phyloP scores from a whole-genome alignment of 2,888 invertebrate genomes.

The Chrysolina oricalcia region DNA sequence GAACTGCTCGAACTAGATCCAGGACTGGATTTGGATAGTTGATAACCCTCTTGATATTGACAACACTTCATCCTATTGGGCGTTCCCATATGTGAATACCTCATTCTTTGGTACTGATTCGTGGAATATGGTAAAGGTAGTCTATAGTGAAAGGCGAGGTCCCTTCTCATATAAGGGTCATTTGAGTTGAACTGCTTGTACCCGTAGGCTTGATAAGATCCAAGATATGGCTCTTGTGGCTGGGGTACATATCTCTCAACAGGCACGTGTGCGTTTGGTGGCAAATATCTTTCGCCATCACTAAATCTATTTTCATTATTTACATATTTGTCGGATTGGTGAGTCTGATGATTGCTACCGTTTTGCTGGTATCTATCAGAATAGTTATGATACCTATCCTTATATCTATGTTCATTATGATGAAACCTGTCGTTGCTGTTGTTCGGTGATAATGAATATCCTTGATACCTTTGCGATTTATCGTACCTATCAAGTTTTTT shows the following conservation, averaged over 20 bases:
- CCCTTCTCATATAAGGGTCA: constrained; percentile 77
- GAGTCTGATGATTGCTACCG: constrained; percentile 46
- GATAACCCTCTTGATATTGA: constrained; percentile 68
- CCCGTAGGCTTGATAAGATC: constrained; percentile 66
- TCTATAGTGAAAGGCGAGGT: constrained; percentile 76
- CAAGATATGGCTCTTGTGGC: constrained; percentile 76
- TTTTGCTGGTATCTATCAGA: constrained; percentile 47
- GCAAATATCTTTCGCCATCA: constrained; percentile 75
- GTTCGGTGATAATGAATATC: constrained; percentile 60
- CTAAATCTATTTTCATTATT: constrained; percentile 59
- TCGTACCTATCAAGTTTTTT: constrained; percentile 65
- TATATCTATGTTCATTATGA: constrained; percentile 45
- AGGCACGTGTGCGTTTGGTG: constrained; percentile 81
- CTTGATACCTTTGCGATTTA: constrained; percentile 58
- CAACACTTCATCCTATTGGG: constrained; percentile 69
- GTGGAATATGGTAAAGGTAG: constrained; percentile 72
- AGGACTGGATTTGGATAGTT: constrained; percentile 70
- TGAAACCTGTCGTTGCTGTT: constrained; percentile 54
- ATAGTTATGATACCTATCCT: constrained; percentile 49
- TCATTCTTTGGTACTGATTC: constrained; percentile 69
- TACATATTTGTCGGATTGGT: constrained; percentile 54
- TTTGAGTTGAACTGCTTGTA: constrained; percentile 53
- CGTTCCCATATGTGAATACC: constrained; percentile 65
- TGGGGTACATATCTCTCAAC: constrained; percentile 83
- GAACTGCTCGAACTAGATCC: constrained; percentile 73